Evolutionary conservation across 2,797 vertebrate species (phyloP), one percentile per base, ranked within the genome.

Genomic region (Serranus cabrilla): DNA sequence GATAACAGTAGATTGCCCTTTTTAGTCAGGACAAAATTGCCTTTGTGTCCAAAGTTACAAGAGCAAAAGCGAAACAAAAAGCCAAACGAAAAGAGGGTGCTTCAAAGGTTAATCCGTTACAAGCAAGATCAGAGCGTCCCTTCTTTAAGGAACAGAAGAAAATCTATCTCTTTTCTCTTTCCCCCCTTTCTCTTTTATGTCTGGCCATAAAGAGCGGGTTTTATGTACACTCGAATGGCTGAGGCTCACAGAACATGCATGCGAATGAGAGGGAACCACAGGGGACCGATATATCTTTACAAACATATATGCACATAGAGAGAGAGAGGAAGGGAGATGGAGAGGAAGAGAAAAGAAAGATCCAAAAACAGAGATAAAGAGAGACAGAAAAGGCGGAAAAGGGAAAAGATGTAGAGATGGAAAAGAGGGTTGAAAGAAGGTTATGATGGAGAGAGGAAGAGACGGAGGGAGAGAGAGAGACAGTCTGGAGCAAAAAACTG

Each of bases 191-290:
- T 72, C 90, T 94, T 95, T 95, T 94, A 94, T 93, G 90, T 89
- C 82, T 73, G 79, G 85, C 91, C 88, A 92, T 94, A 94, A 95
- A 95, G 89, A 87, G 86, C 31, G 59, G 86, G 80, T 93, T 95
- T 95, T 94, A 95, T 95, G 94, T 92, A 93, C 93, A 93, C 90
- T 94, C 89, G 70, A 93, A 94, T 90, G 91, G 91, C 91, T 86
- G 82, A 84, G 89, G 89, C 92, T 92, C 91, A 91, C 90, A 81
- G 91, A 93, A 94, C 94, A 93, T 89, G 90, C 92, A 94, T 93
- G 93, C 81, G 92, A 95, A 94, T 94, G 92, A 94, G 90, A 87
- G 59, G 74, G 52, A 89, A 84, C 88, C 89, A 82, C 88, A 47
- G 68, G 93, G 88, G 91, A 90, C 75, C 69, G 61, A 90, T 93